phyloP scores from a whole-genome alignment of 2,113 vertebrate species.

The Oryzias celebensis region DNA sequence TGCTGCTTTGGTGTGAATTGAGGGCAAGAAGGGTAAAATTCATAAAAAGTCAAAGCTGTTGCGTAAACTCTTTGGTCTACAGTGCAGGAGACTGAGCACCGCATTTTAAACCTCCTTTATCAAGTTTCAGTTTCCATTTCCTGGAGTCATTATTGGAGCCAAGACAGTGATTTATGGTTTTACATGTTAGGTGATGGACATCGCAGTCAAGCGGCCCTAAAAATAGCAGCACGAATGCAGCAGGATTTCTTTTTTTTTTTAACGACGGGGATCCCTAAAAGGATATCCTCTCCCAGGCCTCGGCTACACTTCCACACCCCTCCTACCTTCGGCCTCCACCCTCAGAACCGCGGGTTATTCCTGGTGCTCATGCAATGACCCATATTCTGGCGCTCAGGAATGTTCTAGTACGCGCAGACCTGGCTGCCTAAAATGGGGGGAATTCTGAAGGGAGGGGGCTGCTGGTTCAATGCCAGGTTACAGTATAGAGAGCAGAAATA shows the following conservation, averaged over 20 bases:
- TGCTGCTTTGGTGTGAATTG: no score
- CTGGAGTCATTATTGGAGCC: background rate
- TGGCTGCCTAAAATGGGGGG: slow-evolving; percentile 61
- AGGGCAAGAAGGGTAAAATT: no score
- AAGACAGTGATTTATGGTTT: slow-evolving; percentile 20
- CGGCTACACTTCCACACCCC: slow-evolving; percentile 4
- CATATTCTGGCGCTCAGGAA: slow-evolving; percentile 46
- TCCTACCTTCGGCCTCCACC: slow-evolving; percentile 7
- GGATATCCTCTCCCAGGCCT: slow-evolving; percentile 76
- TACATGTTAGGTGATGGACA: slow-evolving; percentile 34
- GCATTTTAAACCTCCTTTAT: background rate
- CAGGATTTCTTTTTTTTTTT: slow-evolving; percentile 11
- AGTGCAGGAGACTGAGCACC: no score
- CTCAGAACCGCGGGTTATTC: slow-evolving; percentile 75
- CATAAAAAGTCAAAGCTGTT: no score
- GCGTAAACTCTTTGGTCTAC: no score
- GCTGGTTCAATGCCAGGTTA: slow-evolving; percentile 21
- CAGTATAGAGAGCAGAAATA: slow-evolving; percentile 43
- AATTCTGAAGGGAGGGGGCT: slow-evolving; percentile 38
- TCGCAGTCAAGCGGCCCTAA: slow-evolving; percentile 20
- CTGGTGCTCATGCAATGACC: slow-evolving; percentile 69
- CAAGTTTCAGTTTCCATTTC: slow-evolving; percentile 11
- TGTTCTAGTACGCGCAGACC: slow-evolving; percentile 10
- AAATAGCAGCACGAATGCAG: slow-evolving; percentile 44
- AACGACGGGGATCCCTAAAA: slow-evolving; percentile 80